phyloP scores from a whole-genome alignment of 2,113 vertebrate genomes.

The Corythornis madagascariensis region DNA sequence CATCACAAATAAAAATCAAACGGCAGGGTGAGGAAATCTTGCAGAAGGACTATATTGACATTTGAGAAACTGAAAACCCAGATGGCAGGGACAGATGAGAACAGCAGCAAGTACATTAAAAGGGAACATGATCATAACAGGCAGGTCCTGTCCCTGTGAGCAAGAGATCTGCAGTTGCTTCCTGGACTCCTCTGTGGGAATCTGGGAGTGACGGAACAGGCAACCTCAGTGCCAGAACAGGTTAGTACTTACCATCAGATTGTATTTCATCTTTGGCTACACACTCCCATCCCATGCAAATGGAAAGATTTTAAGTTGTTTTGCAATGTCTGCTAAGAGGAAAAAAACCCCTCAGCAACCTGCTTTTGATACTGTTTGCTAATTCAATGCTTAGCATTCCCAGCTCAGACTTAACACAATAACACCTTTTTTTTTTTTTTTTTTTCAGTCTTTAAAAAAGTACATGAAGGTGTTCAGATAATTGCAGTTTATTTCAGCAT shows the following conservation, averaged over 20 bases:
- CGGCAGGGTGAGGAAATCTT: neutral
- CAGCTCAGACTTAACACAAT: neutral
- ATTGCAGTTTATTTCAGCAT: constrained; percentile 46
- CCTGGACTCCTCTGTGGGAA: neutral
- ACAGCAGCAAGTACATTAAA: neutral
- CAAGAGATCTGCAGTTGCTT: neutral
- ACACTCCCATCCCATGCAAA: neutral
- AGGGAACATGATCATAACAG: neutral
- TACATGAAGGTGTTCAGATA: neutral
- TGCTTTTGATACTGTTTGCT: neutral
- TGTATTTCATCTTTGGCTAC: neutral
- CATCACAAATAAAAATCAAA: neutral
- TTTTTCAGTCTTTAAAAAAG: neutral
- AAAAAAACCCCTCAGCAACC: neutral
- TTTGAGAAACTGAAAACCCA: neutral
- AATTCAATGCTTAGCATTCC: neutral
- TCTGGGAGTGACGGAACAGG: neutral
- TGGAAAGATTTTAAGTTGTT: neutral
- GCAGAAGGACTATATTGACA: neutral
- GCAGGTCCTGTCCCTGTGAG: neutral
- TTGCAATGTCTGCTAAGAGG: neutral
- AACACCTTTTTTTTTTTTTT: neutral
- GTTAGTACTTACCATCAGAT: neutral
- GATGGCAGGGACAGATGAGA: neutral
- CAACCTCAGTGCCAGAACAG: neutral